Evolutionary conservation across 1,140 invertebrate genomes (phyloP), one percentile per base, ranked within the genome.

Genomic region (Goniozus legneri): DNA sequence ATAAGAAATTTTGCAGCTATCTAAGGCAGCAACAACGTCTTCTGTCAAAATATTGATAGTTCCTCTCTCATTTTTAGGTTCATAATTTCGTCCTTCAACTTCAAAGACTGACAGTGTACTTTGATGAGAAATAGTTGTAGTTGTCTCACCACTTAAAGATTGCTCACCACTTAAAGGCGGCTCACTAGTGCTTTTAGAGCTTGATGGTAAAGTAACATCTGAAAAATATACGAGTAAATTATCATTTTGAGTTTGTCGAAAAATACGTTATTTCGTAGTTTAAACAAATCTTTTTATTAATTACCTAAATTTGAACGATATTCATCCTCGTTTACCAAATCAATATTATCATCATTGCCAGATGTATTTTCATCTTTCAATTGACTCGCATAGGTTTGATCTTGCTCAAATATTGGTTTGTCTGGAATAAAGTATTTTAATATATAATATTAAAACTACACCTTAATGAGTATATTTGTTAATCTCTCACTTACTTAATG

Each of bases 31-130:
- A 44, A 60, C 55, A 10, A 59, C 54, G 19, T 54, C 41, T 46
- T 57, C 44, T 10, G 46, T 62, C 21, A 62, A 30, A 40, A 62
- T 50, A 45, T 62, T 56, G 16, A 54, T 51, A 37, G 43, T 51
- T 48, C 42, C 52, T 57, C 51, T 48, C 8, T 16, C 12, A 35
- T 52, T 44, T 46, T 58, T 58, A 13, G 27, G 21, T 32, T 51
- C 39, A 44, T 40, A 37, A 35, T 43, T 8, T 44, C 42, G 18
- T 10, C 21, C 32, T 35, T 13, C n/a, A 14, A 16, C n/a, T 13
- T 35, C 33, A 16, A 35, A 35, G 7, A 16, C 13, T 35, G n/a
- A 35, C 6, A 6, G 15, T 35, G 33, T 8, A 4, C 33, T 35
- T 35, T 35, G 33, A 7, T 35, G 33, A 35, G 33, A 35, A 7